Evolutionary conservation across 2,797 vertebrate species (phyloP).

Genomic region (Lepus oiostolus): DNA sequence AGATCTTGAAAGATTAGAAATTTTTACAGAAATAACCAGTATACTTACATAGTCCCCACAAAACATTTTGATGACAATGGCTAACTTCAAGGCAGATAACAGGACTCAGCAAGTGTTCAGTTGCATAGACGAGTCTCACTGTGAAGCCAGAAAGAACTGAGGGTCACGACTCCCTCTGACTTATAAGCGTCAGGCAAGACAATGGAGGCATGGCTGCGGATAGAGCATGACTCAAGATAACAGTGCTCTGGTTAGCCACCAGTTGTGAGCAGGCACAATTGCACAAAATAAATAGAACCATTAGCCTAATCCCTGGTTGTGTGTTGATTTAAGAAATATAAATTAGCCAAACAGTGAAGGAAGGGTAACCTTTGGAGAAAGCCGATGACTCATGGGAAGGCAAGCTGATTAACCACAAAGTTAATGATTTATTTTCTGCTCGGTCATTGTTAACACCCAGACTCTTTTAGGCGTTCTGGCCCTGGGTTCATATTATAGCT

Average conservation of each 20-base stretch:
- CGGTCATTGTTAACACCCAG: conserved; percentile 40
- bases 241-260: conserved; percentile 81
- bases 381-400: conserved; percentile 69
- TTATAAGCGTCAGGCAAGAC: conserved; percentile 69
- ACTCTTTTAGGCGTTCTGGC: neutral
- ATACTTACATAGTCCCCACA: conserved; percentile 88
- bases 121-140: neutral
- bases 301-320: conserved; percentile 61
- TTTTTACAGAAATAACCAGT: conserved; percentile 68
- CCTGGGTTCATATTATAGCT: neutral
- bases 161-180: conserved; percentile 37
- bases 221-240: neutral
- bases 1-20: conserved; percentile 54
- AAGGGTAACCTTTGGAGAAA: conserved; percentile 78
- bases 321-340: conserved; percentile 84
- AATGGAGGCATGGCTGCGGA: conserved; percentile 28
- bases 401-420: conserved; percentile 62
- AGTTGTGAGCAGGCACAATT: conserved; percentile 82
- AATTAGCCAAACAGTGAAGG: conserved; percentile 76
- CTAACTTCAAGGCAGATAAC: conserved; percentile 57
- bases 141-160: neutral
- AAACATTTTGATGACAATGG: conserved; percentile 84
- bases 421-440: conserved; percentile 87
- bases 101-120: conserved; percentile 5
- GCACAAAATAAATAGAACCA: conserved; percentile 83